Evolutionary conservation across 1,140 invertebrate genomes (phyloP).

Genomic region (Penaeus japonicus): DNA sequence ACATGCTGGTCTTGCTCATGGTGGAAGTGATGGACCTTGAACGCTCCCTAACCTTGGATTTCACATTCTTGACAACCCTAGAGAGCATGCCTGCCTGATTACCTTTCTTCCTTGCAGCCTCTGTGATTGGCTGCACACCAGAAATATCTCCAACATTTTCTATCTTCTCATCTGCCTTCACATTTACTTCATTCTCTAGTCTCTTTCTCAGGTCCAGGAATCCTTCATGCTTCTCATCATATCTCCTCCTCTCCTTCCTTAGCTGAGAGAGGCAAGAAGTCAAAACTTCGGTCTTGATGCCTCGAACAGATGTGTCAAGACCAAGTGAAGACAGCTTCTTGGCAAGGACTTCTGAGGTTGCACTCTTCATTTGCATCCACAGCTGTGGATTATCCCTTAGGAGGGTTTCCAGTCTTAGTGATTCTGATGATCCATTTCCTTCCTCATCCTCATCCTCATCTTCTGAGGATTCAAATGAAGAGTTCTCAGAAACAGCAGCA

Average conservation of each 20-base stretch:
- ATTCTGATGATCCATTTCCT: conserved; percentile 20
- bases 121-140: neutral
- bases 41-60: conserved; percentile 37
- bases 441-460: neutral
- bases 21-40: conserved; percentile 24
- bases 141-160: conserved; percentile 28
- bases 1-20: conserved; percentile 23
- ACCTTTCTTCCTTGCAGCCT: neutral
- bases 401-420: conserved; percentile 14
- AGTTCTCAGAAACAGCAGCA: neutral
- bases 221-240: conserved; percentile 31
- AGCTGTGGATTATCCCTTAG: conserved; percentile 39
- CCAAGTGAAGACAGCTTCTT: conserved; percentile 10
- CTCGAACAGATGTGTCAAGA: neutral
- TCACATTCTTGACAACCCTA: conserved; percentile 36
- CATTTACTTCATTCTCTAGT: conserved; percentile 33
- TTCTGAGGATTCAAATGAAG: neutral
- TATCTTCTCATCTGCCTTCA: conserved; percentile 45
- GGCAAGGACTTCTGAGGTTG: conserved; percentile 39
- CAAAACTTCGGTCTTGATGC: conserved; percentile 32
- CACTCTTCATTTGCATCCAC: conserved; percentile 41
- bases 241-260: conserved; percentile 22
- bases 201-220: conserved; percentile 29
- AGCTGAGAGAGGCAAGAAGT: conserved; percentile 33
- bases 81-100: conserved; percentile 26